A percentile compares a stretch with the other conserved stretches of the same genome.
Evolutionary conservation across 2,113 vertebrate species (phyloP).

Genomic region (Festucalex cinctus): DNA sequence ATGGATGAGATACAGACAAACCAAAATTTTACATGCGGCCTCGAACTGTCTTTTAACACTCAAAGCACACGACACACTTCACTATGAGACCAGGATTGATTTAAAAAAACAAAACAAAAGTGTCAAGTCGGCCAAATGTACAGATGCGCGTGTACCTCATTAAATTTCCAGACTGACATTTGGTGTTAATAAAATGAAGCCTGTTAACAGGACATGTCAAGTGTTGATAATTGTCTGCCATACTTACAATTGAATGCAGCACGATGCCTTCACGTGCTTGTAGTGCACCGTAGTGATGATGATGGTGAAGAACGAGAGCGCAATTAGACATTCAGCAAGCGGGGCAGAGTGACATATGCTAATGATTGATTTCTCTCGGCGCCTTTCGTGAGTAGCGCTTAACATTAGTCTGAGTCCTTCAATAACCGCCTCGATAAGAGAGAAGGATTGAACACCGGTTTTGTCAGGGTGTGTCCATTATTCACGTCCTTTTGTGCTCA

Average conservation of each 20-base stretch:
- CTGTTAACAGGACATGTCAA: conserved; percentile 76
- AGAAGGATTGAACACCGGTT: conserved; percentile 13
- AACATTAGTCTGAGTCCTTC: conserved; percentile 17
- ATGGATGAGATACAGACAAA: conserved; percentile 16
- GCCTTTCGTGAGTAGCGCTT: conserved; percentile 30
- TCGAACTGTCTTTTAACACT: conserved; percentile 24
- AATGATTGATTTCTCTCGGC: conserved; percentile 17
- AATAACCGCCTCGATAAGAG: conserved; percentile 2
- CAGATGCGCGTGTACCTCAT: conserved; percentile 35
- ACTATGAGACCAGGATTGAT: conserved; percentile 33
- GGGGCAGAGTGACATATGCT: neutral
- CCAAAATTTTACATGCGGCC: conserved; percentile 11
- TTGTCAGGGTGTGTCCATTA: conserved; percentile 24
- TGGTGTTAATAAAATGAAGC: conserved; percentile 73
- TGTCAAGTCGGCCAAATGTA: conserved; percentile 34
- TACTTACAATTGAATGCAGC: conserved; percentile 58
- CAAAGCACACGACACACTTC: conserved; percentile 44
- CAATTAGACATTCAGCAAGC: neutral
- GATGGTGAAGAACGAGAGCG: neutral
- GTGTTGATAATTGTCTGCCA: conserved; percentile 76
- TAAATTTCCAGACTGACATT: conserved; percentile 44
- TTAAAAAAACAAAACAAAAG: conserved; percentile 17
- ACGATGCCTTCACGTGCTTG: conserved; percentile 51
- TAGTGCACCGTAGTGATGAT: conserved; percentile 24
- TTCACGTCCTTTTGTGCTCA: conserved; percentile 8